Evolutionary conservation across 2,113 vertebrate genomes (phyloP), one percentile per base, ranked within the genome.

Genomic region (Oncorhynchus keta): DNA sequence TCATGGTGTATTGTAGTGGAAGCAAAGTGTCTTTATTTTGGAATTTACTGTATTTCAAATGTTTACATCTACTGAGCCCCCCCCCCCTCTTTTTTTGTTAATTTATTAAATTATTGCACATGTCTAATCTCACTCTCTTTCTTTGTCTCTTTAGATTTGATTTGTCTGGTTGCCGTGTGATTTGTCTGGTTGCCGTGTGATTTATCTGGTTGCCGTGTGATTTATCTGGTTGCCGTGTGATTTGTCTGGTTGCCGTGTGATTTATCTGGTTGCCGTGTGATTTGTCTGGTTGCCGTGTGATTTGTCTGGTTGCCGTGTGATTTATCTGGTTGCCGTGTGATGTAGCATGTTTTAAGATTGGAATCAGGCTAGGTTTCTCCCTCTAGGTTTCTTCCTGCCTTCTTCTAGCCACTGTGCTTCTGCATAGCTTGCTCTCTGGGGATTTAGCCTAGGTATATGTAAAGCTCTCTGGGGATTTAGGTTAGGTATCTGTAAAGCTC

Each of bases 41-140:
- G 87, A 81, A 82, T 64, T 78, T 85, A 73, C 61, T 85, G 39
- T 45, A 48, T 88, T 84, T 87, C 72, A 84, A 77, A 87, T 89
- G 87, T 90, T 90, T 92, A 88, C 85, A 82, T 76, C 62, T 81
- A 74, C 30, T 65, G 76, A 80, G 71, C 82, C 49, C 30, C 30
- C 30, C 71, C 73, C 39, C 1, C 14, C 5, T 24, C 24, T 70
- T 4, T 79, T 79, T 9, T 45, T 12, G 11, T 2, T 90, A 89
- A 90, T 90, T 90, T 89, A 91, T 89, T 87, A 91, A 91, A 92
- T 90, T 89, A 90, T 91, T 88, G 81, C 77, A 82, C 67, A 85
- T 45, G 71, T 87, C 85, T 77, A 72, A 84, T 79, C 77, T 80
- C 76, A 75, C 48, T 7, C 4, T 7, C 35, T 45, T 45, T 70